A percentile compares a stretch with the other conserved stretches of the same genome.
These are phyloP conservation scores for Brachynemurus nebulosus DNA, from an alignment of 2,888 invertebrate species.

Conservation along the genomic window DNA sequence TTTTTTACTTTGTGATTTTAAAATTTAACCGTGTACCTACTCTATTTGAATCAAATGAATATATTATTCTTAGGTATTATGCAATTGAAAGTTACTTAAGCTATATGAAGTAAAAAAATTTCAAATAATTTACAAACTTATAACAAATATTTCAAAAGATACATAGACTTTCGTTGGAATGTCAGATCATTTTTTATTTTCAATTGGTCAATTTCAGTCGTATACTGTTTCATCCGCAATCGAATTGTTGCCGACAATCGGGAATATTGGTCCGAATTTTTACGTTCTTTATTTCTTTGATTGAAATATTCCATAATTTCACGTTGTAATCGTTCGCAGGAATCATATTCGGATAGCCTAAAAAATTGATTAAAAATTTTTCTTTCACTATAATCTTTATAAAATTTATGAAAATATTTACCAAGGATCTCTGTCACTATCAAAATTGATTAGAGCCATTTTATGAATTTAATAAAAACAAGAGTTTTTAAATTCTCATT, in stretches of 20 bases:
- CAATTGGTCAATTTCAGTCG: constrained; percentile 42
- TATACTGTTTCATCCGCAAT: constrained; percentile 45
- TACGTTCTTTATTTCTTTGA: constrained; percentile 37
- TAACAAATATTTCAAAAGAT: constrained; percentile 22
- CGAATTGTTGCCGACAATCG: constrained; percentile 44
- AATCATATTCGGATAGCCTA: constrained; percentile 51
- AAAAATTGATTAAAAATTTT: constrained; percentile 13
- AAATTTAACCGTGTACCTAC: too few relatives aligned
- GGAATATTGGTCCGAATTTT: constrained; percentile 39
- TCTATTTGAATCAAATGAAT: too few relatives aligned
- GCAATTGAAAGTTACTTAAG: too few relatives aligned
- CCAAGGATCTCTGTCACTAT: constrained; percentile 35
- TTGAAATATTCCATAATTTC: constrained; percentile 48
- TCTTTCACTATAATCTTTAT: constrained; percentile 9
- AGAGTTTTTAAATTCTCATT: too few relatives aligned
- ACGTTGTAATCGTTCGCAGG: constrained; percentile 46
- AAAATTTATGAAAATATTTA: constrained; percentile 19
- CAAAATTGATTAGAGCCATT: constrained; percentile 33
- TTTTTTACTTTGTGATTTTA: too few relatives aligned
- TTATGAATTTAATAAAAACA: constrained; percentile 16
- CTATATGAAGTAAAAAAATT: too few relatives aligned
- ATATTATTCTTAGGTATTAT: too few relatives aligned
- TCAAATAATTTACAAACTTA: too few relatives aligned
- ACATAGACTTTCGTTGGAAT: constrained; percentile 32
- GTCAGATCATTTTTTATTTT: constrained; percentile 39